Evolutionary conservation across 2,113 vertebrate species (phyloP).

Genomic region (Pipa parva): DNA sequence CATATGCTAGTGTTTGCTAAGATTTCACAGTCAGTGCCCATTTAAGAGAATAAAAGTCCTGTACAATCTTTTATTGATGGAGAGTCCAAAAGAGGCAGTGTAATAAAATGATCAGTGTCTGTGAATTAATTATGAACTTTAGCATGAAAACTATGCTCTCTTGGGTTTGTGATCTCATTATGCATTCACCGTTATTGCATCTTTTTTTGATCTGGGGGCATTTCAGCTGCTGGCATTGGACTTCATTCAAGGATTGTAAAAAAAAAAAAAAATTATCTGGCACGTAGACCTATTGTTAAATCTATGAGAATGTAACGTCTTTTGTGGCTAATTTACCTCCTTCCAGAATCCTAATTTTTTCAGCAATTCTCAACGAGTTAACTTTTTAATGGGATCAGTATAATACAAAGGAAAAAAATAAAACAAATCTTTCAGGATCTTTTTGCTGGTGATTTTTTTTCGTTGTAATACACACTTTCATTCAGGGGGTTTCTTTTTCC

Average conservation of each 20-base stretch:
- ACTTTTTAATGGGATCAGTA: no score
- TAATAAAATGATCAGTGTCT: slow-evolving; percentile 99
- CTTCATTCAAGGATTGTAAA: slow-evolving; percentile 71
- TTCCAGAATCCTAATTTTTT: not conserved
- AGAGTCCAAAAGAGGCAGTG: slow-evolving; percentile 71
- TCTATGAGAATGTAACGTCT: slow-evolving; percentile 51
- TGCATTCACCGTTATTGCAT: slow-evolving; percentile 86
- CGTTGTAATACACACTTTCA: no score
- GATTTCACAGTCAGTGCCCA: slow-evolving; percentile 56
- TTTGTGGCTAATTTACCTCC: slow-evolving; percentile 54
- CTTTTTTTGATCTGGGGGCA: slow-evolving; percentile 78
- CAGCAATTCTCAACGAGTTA: no score
- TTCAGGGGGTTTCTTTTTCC: no score
- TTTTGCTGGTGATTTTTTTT: no score
- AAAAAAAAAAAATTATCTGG: slow-evolving; percentile 53
- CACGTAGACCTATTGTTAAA: slow-evolving; percentile 46
- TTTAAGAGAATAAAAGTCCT: slow-evolving; percentile 73
- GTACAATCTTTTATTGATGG: slow-evolving; percentile 95
- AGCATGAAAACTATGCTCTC: slow-evolving; percentile 90
- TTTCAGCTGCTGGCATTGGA: slow-evolving; percentile 75
- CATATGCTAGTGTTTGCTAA: slow-evolving; percentile 73
- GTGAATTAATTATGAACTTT: slow-evolving; percentile 98
- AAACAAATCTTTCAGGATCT: no score
- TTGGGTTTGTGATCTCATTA: slow-evolving; percentile 82
- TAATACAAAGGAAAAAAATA: no score